Conservation (phyloP, 2,113 vertebrate genomes). For the Brachyhypopomus occidentalis region DNA sequence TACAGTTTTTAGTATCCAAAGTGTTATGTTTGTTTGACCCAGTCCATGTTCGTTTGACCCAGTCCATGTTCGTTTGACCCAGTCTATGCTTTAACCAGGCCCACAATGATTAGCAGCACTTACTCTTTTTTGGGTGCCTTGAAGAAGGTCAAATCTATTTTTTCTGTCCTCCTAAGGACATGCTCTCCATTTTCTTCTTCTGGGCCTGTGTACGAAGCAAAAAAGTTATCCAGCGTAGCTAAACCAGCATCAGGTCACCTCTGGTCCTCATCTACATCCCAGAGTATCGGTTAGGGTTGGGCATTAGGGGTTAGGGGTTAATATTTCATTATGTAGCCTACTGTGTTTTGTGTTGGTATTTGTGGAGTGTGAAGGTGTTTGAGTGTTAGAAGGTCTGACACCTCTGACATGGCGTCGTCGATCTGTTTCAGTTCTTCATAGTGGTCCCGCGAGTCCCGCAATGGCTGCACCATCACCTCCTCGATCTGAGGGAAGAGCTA, state of each 20-base stretch:
- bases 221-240: constrained; percentile 65
- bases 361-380: no score
- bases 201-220: constrained; percentile 73
- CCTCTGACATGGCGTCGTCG: constrained; percentile 82
- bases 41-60: neutral
- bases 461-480: constrained; percentile 82
- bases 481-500: constrained; percentile 84
- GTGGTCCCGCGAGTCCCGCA: constrained; percentile 81
- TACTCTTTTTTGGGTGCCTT: constrained; percentile 13
- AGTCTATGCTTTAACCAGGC: no score
- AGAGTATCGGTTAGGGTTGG: neutral
- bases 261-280: neutral
- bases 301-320: no score
- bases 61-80: neutral
- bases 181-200: constrained; percentile 80
- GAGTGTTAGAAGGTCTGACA: constrained; percentile 47
- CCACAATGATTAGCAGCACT: neutral
- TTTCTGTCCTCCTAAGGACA: constrained; percentile 79
- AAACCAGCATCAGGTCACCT: neutral
- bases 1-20: neutral
- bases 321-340: neutral
- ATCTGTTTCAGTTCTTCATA: constrained; percentile 83
- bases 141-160: constrained; percentile 61
- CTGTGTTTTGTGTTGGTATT: neutral
- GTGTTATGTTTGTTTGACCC: neutral